phyloP scores from a whole-genome alignment of 2,797 vertebrate genomes.

The Melanotaenia parkinsoni region DNA sequence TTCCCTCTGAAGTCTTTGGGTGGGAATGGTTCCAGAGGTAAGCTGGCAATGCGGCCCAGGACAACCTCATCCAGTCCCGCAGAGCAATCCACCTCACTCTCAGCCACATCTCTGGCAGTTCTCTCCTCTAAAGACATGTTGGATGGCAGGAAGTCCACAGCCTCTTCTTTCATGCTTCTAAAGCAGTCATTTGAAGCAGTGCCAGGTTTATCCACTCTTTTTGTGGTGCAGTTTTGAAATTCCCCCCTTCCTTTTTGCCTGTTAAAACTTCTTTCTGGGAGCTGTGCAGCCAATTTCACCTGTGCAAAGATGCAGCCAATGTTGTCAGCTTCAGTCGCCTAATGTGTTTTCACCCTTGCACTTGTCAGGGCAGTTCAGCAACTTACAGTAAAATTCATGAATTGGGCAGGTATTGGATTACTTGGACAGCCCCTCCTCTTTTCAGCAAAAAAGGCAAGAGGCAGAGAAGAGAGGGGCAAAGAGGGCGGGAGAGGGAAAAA shows the following conservation, averaged over 20 bases:
- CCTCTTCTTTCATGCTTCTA: conserved; percentile 65
- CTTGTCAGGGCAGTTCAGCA: conserved; percentile 87
- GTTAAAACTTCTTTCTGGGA: conserved; percentile 25
- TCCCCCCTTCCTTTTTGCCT: conserved; percentile 30
- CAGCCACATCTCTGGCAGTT: conserved; percentile 74
- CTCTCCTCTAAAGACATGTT: conserved; percentile 88
- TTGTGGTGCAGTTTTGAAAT: conserved; percentile 28
- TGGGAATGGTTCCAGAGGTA: conserved; percentile 86
- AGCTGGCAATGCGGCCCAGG: conserved; percentile 79
- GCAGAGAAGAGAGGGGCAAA: conserved; percentile 62
- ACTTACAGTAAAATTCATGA: conserved; percentile 85
- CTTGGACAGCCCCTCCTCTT: conserved; percentile 85
- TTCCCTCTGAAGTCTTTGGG: conserved; percentile 87
- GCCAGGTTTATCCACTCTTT: conserved; percentile 36
- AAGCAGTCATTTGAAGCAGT: conserved; percentile 64
- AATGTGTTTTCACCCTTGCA: conserved; percentile 79
- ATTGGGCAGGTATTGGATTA: conserved; percentile 91
- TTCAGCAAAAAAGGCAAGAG: conserved; percentile 67
- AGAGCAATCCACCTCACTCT: conserved; percentile 77
- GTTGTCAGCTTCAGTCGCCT: conserved; percentile 55
- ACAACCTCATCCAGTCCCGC: conserved; percentile 69
- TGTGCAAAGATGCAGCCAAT: conserved; percentile 53
- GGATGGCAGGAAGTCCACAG: conserved; percentile 61
- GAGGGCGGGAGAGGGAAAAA: conserved; percentile 57
- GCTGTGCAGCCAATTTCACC: conserved; percentile 32